Evolutionary conservation across 2,797 vertebrate species (phyloP).

Genomic region (Poeciliopsis gracilis): DNA sequence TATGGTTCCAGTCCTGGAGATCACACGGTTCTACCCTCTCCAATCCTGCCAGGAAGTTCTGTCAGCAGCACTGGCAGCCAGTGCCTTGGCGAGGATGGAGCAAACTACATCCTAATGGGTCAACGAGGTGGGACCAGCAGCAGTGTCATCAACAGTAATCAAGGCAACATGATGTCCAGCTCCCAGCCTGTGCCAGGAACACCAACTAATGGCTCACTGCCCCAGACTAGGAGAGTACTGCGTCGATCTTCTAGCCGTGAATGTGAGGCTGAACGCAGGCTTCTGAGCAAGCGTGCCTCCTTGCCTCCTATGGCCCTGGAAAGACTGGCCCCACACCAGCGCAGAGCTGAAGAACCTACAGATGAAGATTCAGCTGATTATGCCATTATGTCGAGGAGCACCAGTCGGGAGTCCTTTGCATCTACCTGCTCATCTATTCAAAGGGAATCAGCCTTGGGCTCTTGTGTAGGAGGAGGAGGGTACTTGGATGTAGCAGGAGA

Average conservation of each 20-base stretch:
- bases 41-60: constrained; percentile 70
- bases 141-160: constrained; percentile 40
- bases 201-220: constrained; percentile 43
- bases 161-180: constrained; percentile 51
- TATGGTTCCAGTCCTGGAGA: constrained; percentile 86
- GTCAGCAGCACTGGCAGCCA: constrained; percentile 68
- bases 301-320: constrained; percentile 83
- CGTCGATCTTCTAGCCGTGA: constrained; percentile 80
- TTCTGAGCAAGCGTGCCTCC: constrained; percentile 82
- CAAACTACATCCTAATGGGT: constrained; percentile 85
- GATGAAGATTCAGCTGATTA: constrained; percentile 82
- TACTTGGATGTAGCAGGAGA: constrained; percentile 80
- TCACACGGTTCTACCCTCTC: constrained; percentile 71
- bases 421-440: constrained; percentile 60
- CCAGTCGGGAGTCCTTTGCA: constrained; percentile 77
- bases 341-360: constrained; percentile 68
- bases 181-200: constrained; percentile 57
- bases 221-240: constrained; percentile 74
- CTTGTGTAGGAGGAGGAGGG: constrained; percentile 55
- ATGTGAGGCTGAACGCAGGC: constrained; percentile 76
- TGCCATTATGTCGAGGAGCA: constrained; percentile 83
- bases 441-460: constrained; percentile 56
- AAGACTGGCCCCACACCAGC: constrained; percentile 67
- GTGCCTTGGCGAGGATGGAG: constrained; percentile 72
- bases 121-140: constrained; percentile 52